Conservation (phyloP, 2,113 vertebrate species). For the Embiotoca jacksoni region DNA sequence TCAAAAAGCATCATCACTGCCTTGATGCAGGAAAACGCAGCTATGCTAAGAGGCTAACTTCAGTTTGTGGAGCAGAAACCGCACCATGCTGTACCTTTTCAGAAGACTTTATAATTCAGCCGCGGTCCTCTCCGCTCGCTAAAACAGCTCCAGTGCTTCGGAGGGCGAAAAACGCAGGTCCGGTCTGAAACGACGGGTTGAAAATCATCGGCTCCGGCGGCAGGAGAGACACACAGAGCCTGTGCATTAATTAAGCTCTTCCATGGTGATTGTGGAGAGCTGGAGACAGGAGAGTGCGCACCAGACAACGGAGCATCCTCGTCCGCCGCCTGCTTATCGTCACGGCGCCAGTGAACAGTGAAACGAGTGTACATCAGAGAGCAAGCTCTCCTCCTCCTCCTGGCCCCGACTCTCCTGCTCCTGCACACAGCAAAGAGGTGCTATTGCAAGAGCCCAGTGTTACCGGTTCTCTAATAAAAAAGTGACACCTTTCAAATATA, state of each 20-base stretch:
- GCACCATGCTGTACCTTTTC: slow-evolving; percentile 74
- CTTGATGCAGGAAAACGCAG: slow-evolving; percentile 44
- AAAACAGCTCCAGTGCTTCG: slow-evolving; percentile 63
- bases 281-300: slow-evolving; percentile 78
- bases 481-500: slow-evolving; percentile 24
- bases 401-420: slow-evolving; percentile 29
- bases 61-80: slow-evolving; percentile 44
- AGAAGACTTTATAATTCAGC: slow-evolving; percentile 73
- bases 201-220: slow-evolving; percentile 69
- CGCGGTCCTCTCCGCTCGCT: slow-evolving; percentile 65
- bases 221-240: slow-evolving; percentile 57
- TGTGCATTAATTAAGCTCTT: slow-evolving; percentile 76
- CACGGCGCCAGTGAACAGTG: slow-evolving; percentile 75
- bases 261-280: slow-evolving; percentile 76
- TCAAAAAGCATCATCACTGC: slow-evolving; percentile 22
- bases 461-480: neutral
- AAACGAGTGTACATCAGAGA: slow-evolving; percentile 60
- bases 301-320: slow-evolving; percentile 80
- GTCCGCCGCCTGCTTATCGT: slow-evolving; percentile 74
- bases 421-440: slow-evolving; percentile 22
- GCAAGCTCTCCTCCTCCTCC: slow-evolving; percentile 58
- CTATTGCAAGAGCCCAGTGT: neutral
- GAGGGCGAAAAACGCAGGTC: slow-evolving; percentile 61
- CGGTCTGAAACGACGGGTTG: slow-evolving; percentile 55
- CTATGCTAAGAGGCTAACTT: slow-evolving; percentile 79